phyloP scores from a whole-genome alignment of 2,888 invertebrate genomes.

The Philaethria dido region DNA sequence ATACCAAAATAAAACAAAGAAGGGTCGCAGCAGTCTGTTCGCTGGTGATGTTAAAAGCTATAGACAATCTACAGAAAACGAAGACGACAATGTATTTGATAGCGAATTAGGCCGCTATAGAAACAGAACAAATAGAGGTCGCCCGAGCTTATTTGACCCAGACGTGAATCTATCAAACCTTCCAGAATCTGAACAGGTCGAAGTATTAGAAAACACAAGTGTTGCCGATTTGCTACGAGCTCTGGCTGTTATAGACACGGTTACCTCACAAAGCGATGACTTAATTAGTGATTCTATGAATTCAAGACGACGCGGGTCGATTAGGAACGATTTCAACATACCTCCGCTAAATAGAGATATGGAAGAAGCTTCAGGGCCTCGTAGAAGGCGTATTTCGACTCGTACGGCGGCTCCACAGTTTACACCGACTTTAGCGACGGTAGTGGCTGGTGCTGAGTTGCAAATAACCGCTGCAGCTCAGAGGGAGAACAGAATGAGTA shows the following conservation, averaged over 20 bases:
- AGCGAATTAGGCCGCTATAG: constrained; percentile 70
- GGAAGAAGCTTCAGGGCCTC: constrained; percentile 65
- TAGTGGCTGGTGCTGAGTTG: constrained; percentile 74
- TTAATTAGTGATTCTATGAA: constrained; percentile 44
- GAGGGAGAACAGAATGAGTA: constrained; percentile 74
- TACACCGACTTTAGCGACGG: constrained; percentile 75
- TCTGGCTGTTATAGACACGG: constrained; percentile 86
- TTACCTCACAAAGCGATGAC: constrained; percentile 51
- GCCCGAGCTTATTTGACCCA: constrained; percentile 76
- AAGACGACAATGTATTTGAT: constrained; percentile 55
- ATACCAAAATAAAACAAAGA: constrained; percentile 66
- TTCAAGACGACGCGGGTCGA: constrained; percentile 64
- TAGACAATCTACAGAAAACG: constrained; percentile 52
- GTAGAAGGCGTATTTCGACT: constrained; percentile 73
- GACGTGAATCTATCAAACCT: constrained; percentile 69
- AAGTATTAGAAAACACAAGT: constrained; percentile 91
- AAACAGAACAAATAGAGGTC: constrained; percentile 70
- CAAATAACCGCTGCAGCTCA: constrained; percentile 74
- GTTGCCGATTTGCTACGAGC: constrained; percentile 92
- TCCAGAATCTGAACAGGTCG: constrained; percentile 78
- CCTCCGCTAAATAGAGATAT: constrained; percentile 55
- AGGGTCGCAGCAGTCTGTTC: constrained; percentile 62
- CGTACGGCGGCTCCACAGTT: constrained; percentile 72
- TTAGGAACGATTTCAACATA: constrained; percentile 64
- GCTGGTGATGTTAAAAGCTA: constrained; percentile 60